Percentiles rank a stretch among this genome's conserved stretches.
Conservation (phyloP, 2,888 invertebrate species). For the Agelastica alni region DNA sequence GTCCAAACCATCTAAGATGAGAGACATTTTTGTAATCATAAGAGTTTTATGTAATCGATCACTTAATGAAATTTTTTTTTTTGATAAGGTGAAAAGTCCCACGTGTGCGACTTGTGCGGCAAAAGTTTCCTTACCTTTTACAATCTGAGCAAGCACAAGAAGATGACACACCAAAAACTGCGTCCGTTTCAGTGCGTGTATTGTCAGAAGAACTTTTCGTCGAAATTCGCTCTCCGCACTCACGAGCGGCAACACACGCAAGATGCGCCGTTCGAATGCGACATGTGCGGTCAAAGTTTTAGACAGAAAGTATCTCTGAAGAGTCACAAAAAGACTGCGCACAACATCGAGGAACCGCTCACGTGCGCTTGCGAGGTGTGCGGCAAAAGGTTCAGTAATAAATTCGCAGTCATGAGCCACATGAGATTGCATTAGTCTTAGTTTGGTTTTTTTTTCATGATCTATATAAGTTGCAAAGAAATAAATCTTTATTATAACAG, state of each 20-base stretch:
- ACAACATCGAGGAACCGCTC: slow-evolving; percentile 42
- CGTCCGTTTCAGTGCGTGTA: slow-evolving; percentile 44
- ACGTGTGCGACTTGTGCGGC: slow-evolving; percentile 42
- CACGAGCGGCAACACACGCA: slow-evolving; percentile 48
- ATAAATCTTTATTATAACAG: no score
- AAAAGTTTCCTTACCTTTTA: slow-evolving; percentile 39
- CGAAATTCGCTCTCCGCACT: slow-evolving; percentile 43
- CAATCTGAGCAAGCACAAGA: slow-evolving; percentile 43
- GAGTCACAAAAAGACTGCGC: slow-evolving; percentile 45
- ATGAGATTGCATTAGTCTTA: slow-evolving; percentile 34
- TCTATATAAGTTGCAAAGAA: no score
- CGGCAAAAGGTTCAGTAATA: slow-evolving; percentile 37
- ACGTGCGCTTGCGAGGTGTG: slow-evolving; percentile 43
- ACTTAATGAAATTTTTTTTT: no score
- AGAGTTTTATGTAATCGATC: no score
- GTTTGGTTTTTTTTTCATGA: no score
- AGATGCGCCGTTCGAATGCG: slow-evolving; percentile 45
- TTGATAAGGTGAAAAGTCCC: slow-evolving; percentile 42
- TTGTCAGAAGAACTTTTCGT: slow-evolving; percentile 45
- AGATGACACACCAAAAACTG: slow-evolving; percentile 45
- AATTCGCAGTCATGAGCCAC: slow-evolving; percentile 37
- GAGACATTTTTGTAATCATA: no score
- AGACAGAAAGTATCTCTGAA: slow-evolving; percentile 47
- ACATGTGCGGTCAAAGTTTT: slow-evolving; percentile 44
- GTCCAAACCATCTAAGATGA: no score